A percentile compares a stretch with the other conserved stretches of the same genome.
Evolutionary conservation across 2,888 invertebrate genomes (phyloP).

Genomic region (Notodonta ziczac): DNA sequence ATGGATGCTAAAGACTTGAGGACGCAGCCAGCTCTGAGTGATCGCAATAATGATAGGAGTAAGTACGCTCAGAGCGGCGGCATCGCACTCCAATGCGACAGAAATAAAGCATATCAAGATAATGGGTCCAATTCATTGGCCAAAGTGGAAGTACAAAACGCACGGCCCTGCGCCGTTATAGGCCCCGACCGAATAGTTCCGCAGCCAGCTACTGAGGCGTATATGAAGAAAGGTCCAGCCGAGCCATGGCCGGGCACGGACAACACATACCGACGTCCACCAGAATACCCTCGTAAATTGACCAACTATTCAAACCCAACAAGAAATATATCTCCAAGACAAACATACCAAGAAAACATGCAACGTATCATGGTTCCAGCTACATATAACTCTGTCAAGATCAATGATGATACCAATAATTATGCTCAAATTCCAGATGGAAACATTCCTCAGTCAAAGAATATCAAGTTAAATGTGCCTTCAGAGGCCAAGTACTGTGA

Average conservation of each 20-base stretch:
- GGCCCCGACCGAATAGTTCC: constrained; percentile 77
- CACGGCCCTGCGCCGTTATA: constrained; percentile 80
- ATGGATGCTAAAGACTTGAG: constrained; percentile 80
- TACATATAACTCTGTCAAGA: constrained; percentile 62
- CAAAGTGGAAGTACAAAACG: constrained; percentile 68
- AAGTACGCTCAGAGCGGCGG: constrained; percentile 66
- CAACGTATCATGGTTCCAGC: constrained; percentile 78
- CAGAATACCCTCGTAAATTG: constrained; percentile 70
- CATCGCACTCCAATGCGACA: constrained; percentile 58
- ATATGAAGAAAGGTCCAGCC: constrained; percentile 60
- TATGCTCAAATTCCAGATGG: constrained; percentile 50
- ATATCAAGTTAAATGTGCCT: constrained; percentile 63
- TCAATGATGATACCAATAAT: constrained; percentile 58
- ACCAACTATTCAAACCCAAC: constrained; percentile 62
- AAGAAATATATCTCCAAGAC: constrained; percentile 81
- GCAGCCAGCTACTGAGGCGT: constrained; percentile 57
- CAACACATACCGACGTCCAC: constrained; percentile 61
- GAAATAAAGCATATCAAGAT: constrained; percentile 71
- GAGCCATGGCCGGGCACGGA: constrained; percentile 69
- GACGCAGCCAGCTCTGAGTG: constrained; percentile 63
- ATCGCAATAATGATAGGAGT: constrained; percentile 71
- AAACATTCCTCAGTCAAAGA: constrained; percentile 54
- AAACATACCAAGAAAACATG: constrained; percentile 83
- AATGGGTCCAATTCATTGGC: constrained; percentile 67
- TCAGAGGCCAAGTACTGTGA: constrained; percentile 76